These are phyloP conservation scores for Fulica atra DNA, from an alignment of 2,113 vertebrate genomes.

Conservation along the genomic window DNA sequence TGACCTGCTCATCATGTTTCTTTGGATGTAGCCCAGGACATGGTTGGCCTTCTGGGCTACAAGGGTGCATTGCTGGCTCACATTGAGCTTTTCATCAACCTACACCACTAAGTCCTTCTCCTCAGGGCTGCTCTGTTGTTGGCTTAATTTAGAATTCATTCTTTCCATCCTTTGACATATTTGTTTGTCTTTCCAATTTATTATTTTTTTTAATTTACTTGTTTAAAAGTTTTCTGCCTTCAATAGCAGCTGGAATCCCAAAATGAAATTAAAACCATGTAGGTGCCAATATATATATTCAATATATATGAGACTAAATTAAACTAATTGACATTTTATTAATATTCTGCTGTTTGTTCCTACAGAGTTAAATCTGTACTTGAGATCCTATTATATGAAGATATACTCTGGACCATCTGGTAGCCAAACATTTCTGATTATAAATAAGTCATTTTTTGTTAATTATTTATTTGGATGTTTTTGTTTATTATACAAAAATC, in stretches of 20 bases:
- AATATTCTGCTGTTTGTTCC: conserved; percentile 80
- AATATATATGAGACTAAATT: conserved; percentile 77
- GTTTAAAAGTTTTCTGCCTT: conserved; percentile 38
- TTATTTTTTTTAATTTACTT: neutral
- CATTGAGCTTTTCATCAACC: no score
- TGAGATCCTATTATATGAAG: conserved; percentile 70
- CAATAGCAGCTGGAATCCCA: conserved; percentile 43
- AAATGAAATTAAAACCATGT: conserved; percentile 76
- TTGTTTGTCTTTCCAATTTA: neutral
- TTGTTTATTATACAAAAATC: conserved; percentile 64
- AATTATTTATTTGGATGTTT: conserved; percentile 70
- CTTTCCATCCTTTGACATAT: neutral
- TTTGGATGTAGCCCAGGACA: no score
- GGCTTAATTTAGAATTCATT: conserved; percentile 23
- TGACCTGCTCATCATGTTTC: no score
- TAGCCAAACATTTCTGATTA: conserved; percentile 75
- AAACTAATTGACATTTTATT: conserved; percentile 86
- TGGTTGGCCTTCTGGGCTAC: no score
- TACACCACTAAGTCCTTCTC: no score
- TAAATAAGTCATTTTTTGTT: conserved; percentile 77
- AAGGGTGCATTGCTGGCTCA: no score
- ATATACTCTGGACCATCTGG: conserved; percentile 77
- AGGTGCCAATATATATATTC: conserved; percentile 73
- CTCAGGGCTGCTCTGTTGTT: neutral
- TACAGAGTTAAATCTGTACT: conserved; percentile 68